Evolutionary conservation across 2,888 invertebrate genomes (phyloP).

Genomic region (Drosophila buzzatii): DNA sequence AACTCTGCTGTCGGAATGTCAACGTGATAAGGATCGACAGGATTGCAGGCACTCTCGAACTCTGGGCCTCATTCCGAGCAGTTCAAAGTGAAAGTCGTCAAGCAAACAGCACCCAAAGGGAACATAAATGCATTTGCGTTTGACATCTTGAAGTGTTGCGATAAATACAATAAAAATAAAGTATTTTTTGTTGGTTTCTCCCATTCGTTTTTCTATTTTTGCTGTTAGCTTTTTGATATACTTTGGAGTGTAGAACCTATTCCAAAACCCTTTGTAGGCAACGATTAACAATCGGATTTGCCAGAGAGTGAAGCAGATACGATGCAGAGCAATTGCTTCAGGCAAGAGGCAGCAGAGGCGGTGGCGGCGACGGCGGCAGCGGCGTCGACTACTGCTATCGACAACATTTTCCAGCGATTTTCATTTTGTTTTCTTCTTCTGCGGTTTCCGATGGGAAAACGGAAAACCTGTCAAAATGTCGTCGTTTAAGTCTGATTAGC

Average conservation of each 20-base stretch:
- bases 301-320: neutral
- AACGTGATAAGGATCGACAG: constrained; percentile 60
- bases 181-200: neutral
- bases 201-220: neutral
- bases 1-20: constrained; percentile 24
- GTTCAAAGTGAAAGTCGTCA: constrained; percentile 48
- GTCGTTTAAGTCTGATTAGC: constrained; percentile 76
- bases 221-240: constrained; percentile 18
- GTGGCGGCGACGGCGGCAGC: too few species aligned
- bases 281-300: constrained; percentile 42
- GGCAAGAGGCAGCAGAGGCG: neutral
- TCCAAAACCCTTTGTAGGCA: constrained; percentile 6
- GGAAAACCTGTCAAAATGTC: constrained; percentile 79
- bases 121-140: constrained; percentile 46
- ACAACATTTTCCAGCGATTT: neutral
- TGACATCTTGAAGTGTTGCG: constrained; percentile 43
- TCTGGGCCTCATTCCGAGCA: constrained; percentile 8
- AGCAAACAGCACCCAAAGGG: constrained; percentile 47
- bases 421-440: constrained; percentile 2
- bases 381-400: neutral
- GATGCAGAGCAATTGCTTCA: constrained; percentile 2
- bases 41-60: constrained; percentile 38
- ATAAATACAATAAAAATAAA: constrained; percentile 27
- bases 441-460: constrained; percentile 70
- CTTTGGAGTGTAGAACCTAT: neutral